These are phyloP conservation scores for Leptinotarsa peninsularis DNA, from an alignment of 2,888 invertebrate genomes.

Conservation along the genomic window DNA sequence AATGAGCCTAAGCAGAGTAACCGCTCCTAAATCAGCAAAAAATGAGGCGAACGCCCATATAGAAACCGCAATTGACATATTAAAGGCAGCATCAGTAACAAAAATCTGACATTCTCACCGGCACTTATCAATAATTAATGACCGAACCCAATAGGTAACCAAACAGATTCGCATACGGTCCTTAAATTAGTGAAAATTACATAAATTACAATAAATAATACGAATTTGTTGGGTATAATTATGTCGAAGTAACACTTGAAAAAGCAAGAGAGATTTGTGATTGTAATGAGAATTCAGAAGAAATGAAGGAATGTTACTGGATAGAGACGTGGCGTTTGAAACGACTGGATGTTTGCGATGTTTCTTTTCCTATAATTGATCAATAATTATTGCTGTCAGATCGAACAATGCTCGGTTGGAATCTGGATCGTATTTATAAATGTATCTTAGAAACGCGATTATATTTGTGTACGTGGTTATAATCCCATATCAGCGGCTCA, in stretches of 20 bases:
- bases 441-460: conserved; percentile 50
- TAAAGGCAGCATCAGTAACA: background rate
- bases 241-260: conserved; percentile 36
- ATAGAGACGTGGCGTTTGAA: conserved; percentile 56
- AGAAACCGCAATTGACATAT: conserved; percentile 15
- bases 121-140: conserved; percentile 22
- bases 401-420: conserved; percentile 57
- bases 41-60: conserved; percentile 2
- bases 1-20: background rate
- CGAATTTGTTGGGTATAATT: conserved; percentile 35
- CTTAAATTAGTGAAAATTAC: conserved; percentile 31
- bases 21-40: background rate
- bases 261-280: conserved; percentile 42
- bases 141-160: conserved; percentile 15
- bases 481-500: conserved; percentile 48
- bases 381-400: conserved; percentile 61
- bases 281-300: conserved; percentile 49
- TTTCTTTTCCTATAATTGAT: conserved; percentile 59
- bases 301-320: conserved; percentile 51
- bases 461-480: conserved; percentile 53
- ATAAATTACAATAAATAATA: conserved; percentile 38
- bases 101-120: conserved; percentile 24
- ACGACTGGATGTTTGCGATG: conserved; percentile 56
- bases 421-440: conserved; percentile 55
- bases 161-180: conserved; percentile 17